These are phyloP conservation scores for Gallinago nigripennis DNA, from an alignment of 2,797 vertebrate genomes.

Conservation along the genomic window DNA sequence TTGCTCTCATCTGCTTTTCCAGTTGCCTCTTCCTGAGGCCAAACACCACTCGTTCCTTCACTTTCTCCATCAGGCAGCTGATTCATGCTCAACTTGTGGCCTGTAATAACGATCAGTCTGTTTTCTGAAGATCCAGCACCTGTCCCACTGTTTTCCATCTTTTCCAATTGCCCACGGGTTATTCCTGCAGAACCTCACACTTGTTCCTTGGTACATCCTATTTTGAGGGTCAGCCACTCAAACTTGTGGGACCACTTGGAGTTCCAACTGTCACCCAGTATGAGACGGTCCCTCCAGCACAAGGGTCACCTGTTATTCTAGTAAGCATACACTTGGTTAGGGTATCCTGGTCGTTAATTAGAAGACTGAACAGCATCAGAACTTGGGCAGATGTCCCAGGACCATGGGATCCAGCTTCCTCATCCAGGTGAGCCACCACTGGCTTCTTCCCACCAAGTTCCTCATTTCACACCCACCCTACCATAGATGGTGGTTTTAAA, in stretches of 20 bases:
- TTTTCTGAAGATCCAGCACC: not conserved
- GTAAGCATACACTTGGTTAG: fast-evolving
- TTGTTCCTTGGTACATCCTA: not conserved
- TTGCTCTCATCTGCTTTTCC: not conserved
- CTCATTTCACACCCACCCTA: not conserved
- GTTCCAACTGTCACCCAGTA: not conserved
- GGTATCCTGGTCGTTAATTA: not conserved
- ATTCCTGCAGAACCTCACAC: fast-evolving
- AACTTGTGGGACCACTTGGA: not conserved
- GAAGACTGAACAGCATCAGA: not conserved
- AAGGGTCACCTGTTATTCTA: not conserved
- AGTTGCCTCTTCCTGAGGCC: not conserved
- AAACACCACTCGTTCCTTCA: not conserved
- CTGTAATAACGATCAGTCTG: not conserved
- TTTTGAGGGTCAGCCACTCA: not conserved
- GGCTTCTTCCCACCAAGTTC: fast-evolving
- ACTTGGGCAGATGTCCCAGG: not conserved
- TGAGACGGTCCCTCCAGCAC: fast-evolving
- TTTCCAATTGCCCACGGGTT: not conserved
- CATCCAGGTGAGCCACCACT: not conserved
- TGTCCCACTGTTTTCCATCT: not conserved
- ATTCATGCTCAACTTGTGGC: fast-evolving
- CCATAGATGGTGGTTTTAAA: fast-evolving
- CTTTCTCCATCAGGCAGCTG: not conserved
- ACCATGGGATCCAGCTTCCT: not conserved